Percentiles rank a stretch among this genome's conserved stretches.
Conservation (phyloP, 2,888 invertebrate genomes). For the Pterostichus madidus region DNA sequence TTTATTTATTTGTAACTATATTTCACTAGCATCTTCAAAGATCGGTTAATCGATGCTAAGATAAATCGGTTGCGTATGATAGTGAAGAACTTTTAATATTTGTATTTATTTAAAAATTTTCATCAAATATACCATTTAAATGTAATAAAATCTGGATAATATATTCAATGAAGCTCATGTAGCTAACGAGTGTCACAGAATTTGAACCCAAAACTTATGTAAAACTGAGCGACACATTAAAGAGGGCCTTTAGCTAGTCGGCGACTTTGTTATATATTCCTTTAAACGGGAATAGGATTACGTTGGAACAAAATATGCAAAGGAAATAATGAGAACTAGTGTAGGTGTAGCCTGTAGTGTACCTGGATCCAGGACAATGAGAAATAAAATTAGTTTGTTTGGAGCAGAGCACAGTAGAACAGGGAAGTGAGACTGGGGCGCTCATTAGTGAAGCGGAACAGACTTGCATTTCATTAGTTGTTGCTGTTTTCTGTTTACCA, state of each 20-base stretch:
- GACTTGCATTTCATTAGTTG: slow-evolving; percentile 7
- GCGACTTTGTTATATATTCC: not conserved
- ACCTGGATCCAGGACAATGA: not conserved
- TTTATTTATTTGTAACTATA: too few species aligned
- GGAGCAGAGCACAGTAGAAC: not conserved
- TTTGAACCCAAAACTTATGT: not conserved
- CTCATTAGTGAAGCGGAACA: slow-evolving; percentile 9
- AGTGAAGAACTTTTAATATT: too few species aligned
- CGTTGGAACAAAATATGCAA: slow-evolving; percentile 14
- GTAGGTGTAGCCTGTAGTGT: slow-evolving; percentile 5
- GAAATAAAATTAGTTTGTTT: slow-evolving; percentile 18
- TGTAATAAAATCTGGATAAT: not conserved
- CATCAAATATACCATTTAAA: too few species aligned
- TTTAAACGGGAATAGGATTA: slow-evolving; percentile 1
- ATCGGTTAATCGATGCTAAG: too few species aligned
- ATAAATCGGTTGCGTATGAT: too few species aligned
- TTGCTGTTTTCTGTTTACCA: not conserved
- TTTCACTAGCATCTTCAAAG: too few species aligned
- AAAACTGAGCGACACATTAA: not conserved
- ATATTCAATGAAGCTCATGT: too few species aligned
- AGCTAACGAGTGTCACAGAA: not conserved
- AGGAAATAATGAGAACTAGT: slow-evolving; percentile 26
- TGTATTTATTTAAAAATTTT: too few species aligned
- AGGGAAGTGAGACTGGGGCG: not conserved
- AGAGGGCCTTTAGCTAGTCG: too few species aligned